Evolutionary conservation across 1,140 invertebrate species (phyloP).

Genomic region (Aphaenogaster floridana): DNA sequence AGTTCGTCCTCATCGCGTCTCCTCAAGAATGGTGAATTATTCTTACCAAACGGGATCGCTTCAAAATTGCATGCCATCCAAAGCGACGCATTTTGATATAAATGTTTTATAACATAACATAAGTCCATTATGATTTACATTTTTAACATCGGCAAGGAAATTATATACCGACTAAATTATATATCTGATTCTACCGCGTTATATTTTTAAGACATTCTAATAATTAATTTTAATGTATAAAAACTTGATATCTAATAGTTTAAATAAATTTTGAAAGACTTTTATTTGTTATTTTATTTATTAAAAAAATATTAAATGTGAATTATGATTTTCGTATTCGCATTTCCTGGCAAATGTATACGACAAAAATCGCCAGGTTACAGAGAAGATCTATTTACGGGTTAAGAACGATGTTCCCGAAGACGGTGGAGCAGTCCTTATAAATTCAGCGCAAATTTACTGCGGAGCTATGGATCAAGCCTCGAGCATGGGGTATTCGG

Average conservation of each 20-base stretch:
- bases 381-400: conserved; percentile 37
- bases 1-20: conserved; percentile 53
- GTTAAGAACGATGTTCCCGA: conserved; percentile 35
- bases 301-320: background rate
- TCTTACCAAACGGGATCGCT: background rate
- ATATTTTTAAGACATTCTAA: background rate
- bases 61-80: background rate
- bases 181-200: background rate
- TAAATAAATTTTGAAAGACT: background rate
- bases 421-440: conserved; percentile 60
- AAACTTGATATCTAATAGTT: background rate
- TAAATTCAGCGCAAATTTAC: conserved; percentile 85
- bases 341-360: background rate
- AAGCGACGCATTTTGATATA: conserved; percentile 7
- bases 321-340: conserved; percentile 5
- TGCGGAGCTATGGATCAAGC: conserved; percentile 81
- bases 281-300: background rate
- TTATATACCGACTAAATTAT: background rate
- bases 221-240: conserved; percentile 1
- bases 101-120: conserved; percentile 11
- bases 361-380: background rate
- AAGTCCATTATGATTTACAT: background rate
- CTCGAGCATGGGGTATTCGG: conserved; percentile 69
- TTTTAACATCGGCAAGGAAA: background rate
- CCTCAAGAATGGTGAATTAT: conserved; percentile 41